Conservation (phyloP, 2,888 invertebrate genomes). For the Shargacucullia verbasci region DNA sequence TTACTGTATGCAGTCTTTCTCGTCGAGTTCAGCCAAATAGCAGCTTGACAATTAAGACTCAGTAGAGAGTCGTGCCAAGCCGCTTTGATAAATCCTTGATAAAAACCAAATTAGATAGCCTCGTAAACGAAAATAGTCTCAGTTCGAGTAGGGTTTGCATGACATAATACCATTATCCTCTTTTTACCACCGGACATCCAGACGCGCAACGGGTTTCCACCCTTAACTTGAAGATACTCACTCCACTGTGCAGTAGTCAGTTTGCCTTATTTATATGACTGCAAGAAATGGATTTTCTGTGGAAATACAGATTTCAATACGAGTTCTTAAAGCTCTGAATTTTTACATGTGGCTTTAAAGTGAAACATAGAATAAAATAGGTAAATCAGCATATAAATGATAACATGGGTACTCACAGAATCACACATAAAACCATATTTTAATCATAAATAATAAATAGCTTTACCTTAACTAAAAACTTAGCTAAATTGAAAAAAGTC, state of each 20-base stretch:
- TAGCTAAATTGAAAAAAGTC: no score
- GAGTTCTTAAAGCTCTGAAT: no score
- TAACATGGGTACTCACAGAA: no score
- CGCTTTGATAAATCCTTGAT: conserved; percentile 41
- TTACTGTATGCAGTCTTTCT: neutral
- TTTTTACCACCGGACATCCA: neutral
- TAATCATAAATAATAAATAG: no score
- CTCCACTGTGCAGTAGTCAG: neutral
- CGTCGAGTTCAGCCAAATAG: conserved; percentile 29
- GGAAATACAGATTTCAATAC: no score
- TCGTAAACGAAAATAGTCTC: conserved; percentile 16
- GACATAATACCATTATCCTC: conserved; percentile 6
- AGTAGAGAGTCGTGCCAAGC: conserved; percentile 36
- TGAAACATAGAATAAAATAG: no score
- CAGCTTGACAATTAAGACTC: conserved; percentile 29
- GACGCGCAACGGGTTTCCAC: neutral
- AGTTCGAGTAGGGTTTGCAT: neutral
- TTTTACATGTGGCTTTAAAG: no score
- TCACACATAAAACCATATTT: no score
- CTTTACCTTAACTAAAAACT: no score
- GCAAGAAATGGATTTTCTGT: neutral
- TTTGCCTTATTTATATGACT: neutral
- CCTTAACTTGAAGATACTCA: neutral
- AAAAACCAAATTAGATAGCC: conserved; percentile 47
- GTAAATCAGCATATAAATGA: no score